Conservation (phyloP, 2,888 invertebrate species). For the Eristalinus sepulchralis region DNA sequence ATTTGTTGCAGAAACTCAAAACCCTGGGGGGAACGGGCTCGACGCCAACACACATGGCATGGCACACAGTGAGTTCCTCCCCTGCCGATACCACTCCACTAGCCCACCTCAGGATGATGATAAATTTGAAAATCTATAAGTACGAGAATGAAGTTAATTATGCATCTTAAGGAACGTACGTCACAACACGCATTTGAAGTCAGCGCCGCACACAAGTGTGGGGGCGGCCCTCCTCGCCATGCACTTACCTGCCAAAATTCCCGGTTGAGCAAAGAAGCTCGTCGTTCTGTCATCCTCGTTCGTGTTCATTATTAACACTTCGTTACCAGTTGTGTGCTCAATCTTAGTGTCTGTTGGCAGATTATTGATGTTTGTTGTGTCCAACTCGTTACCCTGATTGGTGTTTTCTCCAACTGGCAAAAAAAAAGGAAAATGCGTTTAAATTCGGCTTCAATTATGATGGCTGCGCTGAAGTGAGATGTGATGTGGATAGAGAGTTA, state of each 20-base stretch:
- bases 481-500: neutral
- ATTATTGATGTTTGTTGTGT: slow-evolving; percentile 78
- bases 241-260: slow-evolving; percentile 91
- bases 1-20: neutral
- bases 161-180: neutral
- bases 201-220: too few species aligned
- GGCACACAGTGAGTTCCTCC: neutral
- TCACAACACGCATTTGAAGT: neutral
- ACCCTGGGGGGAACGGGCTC: neutral
- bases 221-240: too few species aligned
- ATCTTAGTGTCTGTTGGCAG: slow-evolving; percentile 79
- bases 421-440: slow-evolving; percentile 12
- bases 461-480: neutral
- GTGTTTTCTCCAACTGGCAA: slow-evolving; percentile 73
- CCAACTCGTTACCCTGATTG: slow-evolving; percentile 78
- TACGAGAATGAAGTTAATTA: neutral
- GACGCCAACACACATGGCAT: neutral
- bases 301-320: slow-evolving; percentile 90
- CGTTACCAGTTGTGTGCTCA: slow-evolving; percentile 82
- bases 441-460: neutral
- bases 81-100: neutral
- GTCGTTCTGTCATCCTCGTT: slow-evolving; percentile 92
- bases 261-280: slow-evolving; percentile 97
- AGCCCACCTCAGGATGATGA: neutral
- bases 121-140: neutral